Percentiles rank a stretch among this genome's conserved stretches.
These are phyloP conservation scores for Actenoides hombroni DNA, from an alignment of 2,113 vertebrate species.

Conservation along the genomic window DNA sequence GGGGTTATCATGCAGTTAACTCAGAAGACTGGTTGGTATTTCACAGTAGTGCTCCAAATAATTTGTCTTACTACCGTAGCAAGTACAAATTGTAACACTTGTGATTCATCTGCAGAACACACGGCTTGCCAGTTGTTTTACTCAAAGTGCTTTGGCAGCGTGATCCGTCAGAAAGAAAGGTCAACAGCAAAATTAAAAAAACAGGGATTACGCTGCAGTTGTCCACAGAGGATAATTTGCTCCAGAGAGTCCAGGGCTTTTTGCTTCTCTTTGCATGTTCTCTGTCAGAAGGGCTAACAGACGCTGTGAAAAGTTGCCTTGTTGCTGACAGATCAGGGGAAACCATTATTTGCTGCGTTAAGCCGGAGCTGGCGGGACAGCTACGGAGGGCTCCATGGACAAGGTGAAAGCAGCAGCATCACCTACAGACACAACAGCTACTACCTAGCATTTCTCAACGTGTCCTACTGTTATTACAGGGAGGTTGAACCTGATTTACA, in stretches of 20 bases:
- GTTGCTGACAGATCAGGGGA: background rate
- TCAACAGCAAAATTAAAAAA: constrained; percentile 11
- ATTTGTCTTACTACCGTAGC: constrained; percentile 16
- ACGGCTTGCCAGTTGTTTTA: constrained; percentile 22
- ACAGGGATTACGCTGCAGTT: constrained; percentile 20
- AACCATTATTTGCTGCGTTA: background rate
- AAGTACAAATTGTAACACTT: constrained; percentile 22
- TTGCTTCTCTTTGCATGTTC: background rate
- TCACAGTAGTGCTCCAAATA: constrained; percentile 27
- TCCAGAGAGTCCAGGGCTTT: background rate
- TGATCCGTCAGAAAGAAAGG: constrained; percentile 29
- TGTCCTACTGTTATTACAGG: background rate
- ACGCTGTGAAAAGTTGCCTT: background rate
- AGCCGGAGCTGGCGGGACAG: background rate
- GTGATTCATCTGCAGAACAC: constrained; percentile 38
- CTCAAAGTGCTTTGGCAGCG: constrained; percentile 19
- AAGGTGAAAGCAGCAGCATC: background rate
- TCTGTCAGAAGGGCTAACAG: background rate
- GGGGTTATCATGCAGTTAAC: constrained; percentile 30
- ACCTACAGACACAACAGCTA: background rate
- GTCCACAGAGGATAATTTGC: background rate
- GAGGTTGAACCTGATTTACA: background rate
- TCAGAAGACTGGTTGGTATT: constrained; percentile 26
- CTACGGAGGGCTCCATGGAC: background rate
- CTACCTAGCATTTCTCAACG: background rate